Base-by-base conservation (phyloP, 2,113 vertebrate species). In the Oenanthe oenanthe region DNA sequence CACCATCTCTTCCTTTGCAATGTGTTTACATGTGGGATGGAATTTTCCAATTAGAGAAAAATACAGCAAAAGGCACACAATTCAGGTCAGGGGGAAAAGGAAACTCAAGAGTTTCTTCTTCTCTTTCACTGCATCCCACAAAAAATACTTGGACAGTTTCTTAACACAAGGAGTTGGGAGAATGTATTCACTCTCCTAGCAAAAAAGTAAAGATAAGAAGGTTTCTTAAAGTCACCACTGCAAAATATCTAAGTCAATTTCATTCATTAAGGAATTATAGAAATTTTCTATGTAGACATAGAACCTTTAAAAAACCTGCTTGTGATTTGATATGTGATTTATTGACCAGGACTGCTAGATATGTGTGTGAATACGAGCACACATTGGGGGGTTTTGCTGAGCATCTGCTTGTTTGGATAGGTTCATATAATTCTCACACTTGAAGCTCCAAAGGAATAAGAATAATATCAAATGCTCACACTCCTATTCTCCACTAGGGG, bases 381-480 rank as follows among this genome's bases (percentile, higher is more conserved):
- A 1, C 15, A 56, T 34, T 48, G 50, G 20, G 42, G 0, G 2
- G 36, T 92, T 93, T 73, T 95, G 72, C 58, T 65, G 63, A 93
- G 74, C 79, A 89, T 96, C 94, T 97, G 85, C 73, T 96, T 95
- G 51, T 95, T 95, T 97, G 80, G 86, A 67, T 95, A 85, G 86
- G 88, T 95, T 96, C 78, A 71, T 77, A 36, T 80, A 90, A 89
- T 92, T 94, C 68, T 63, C 79, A 83, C 92, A 62, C 73, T 96
- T 63, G 19, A 74, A 96, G 76, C 89, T 93, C 94, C 86, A 91
- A 92, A 80, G 40, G 73, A 97, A 96, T 88, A 63, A 97, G 95
- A 89, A 77, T 53, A 82, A 91, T 89, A 80, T 80, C 88, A 90
- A 84, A 58, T 22, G 21, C 54, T 77, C 68, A 84, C 92, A 95